phyloP scores from a whole-genome alignment of 2,113 vertebrate species.

The Oreochromis niloticus region DNA sequence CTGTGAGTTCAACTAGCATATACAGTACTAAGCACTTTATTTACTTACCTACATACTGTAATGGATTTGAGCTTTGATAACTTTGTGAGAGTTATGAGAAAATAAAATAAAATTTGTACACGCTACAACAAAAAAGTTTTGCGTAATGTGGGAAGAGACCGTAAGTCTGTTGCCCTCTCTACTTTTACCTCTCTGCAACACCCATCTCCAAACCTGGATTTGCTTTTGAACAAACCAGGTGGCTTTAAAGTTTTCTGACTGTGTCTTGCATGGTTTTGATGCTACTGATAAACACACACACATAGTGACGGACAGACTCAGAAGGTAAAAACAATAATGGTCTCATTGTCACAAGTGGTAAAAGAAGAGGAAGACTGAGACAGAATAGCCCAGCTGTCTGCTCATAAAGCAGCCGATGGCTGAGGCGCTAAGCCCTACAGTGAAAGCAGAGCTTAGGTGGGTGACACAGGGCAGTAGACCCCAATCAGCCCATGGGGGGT shows the following conservation, averaged over 20 bases:
- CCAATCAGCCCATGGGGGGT: conserved; percentile 46
- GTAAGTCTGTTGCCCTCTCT: not conserved
- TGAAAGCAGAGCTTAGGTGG: conserved; percentile 76
- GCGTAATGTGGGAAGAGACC: not conserved
- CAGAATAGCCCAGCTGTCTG: conserved; percentile 70
- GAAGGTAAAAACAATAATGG: conserved; percentile 18
- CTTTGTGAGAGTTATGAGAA: not conserved
- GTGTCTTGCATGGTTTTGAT: not conserved
- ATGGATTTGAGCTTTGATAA: not conserved
- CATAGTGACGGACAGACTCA: not conserved
- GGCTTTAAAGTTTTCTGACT: not conserved
- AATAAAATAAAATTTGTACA: not conserved
- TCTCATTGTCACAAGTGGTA: conserved; percentile 11
- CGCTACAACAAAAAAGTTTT: not conserved
- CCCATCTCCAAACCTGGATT: not conserved
- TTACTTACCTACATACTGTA: not conserved
- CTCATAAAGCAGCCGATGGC: conserved; percentile 67
- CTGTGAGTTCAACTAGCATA: not conserved
- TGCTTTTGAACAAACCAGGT: not conserved
- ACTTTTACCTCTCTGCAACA: not conserved
- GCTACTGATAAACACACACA: not conserved
- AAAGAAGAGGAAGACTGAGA: conserved; percentile 28
- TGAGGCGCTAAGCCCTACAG: conserved; percentile 72
- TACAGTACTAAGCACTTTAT: not conserved
- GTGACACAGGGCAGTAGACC: conserved; percentile 69